These are phyloP conservation scores for Steatornis caripensis DNA, from an alignment of 2,113 vertebrate genomes.

Conservation along the genomic window DNA sequence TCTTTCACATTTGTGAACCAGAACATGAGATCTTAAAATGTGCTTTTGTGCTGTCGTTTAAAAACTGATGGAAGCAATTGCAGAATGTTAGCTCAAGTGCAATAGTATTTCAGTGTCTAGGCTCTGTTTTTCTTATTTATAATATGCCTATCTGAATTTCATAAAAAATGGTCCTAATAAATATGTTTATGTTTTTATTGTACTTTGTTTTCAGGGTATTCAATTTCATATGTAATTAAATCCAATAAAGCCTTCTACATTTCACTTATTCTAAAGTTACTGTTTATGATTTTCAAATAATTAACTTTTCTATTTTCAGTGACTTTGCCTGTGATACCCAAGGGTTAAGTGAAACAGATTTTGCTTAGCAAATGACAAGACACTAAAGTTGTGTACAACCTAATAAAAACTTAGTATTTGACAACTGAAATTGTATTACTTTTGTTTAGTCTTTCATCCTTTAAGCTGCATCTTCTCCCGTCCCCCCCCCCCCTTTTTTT, in stretches of 20 bases:
- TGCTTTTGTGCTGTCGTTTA: not conserved
- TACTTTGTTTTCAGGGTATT: slow-evolving; percentile 23
- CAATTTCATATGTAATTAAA: slow-evolving; percentile 41
- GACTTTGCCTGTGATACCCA: not conserved
- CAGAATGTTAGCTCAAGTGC: not conserved
- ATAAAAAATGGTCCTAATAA: slow-evolving; percentile 10
- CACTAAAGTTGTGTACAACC: not conserved
- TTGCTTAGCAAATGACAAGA: not conserved
- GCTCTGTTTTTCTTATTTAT: not conserved
- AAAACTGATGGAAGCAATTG: not conserved
- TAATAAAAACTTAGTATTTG: not conserved
- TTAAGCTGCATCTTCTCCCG: not conserved
- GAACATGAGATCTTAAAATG: not conserved
- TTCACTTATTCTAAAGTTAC: not conserved
- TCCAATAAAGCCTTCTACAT: slow-evolving; percentile 4
- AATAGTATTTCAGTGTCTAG: not conserved
- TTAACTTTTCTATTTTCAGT: slow-evolving; percentile 1
- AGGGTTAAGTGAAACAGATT: not conserved
- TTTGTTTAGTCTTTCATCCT: not conserved
- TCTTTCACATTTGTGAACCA: not conserved
- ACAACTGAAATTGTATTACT: not conserved
- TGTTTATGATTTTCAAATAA: not conserved
- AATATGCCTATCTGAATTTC: not conserved
- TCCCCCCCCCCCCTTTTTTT: not conserved
- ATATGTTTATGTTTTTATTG: not conserved